Conservation (phyloP, 92 coral and sea anemone genomes). For the Porites evermanni region DNA sequence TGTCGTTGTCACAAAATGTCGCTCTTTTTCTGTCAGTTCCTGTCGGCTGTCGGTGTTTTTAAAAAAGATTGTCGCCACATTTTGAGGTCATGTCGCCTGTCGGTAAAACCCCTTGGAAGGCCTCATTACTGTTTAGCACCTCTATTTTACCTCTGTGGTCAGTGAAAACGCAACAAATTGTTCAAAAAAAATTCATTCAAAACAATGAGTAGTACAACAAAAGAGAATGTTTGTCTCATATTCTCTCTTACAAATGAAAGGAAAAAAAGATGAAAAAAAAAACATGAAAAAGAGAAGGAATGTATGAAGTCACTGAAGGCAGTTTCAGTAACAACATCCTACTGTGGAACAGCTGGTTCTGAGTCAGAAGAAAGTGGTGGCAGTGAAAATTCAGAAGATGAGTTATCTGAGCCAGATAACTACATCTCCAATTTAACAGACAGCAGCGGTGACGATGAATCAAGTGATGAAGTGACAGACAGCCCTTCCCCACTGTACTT, state of each 20-base stretch:
- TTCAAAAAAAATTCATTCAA: too few species aligned
- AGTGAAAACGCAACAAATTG: too few species aligned
- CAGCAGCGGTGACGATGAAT: constrained; percentile 32
- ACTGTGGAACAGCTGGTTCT: constrained; percentile 9
- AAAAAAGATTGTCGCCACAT: constrained; percentile 7
- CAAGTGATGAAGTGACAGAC: constrained; percentile 2
- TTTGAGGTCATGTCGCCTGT: constrained; percentile 11
- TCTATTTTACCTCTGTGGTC: too few species aligned
- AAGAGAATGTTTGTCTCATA: background rate
- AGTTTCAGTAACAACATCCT: constrained; percentile 18
- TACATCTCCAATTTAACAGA: background rate
- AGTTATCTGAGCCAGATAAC: constrained; percentile 4
- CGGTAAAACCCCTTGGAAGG: constrained; percentile 10
- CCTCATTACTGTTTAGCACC: too few species aligned
- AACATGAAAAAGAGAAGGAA: constrained; percentile 34
- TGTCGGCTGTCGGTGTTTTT: background rate
- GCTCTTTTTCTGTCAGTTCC: constrained; percentile 6
- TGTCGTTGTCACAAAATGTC: background rate
- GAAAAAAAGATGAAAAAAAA: constrained; percentile 31
- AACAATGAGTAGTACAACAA: too few species aligned
- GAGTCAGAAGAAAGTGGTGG: constrained; percentile 4
- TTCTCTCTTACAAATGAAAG: constrained; percentile 6
- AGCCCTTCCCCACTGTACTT: constrained; percentile 28
- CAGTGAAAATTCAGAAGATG: constrained; percentile 14
- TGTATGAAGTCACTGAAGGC: constrained; percentile 40